Evolutionary conservation across 2,888 invertebrate genomes (phyloP), one percentile per base, ranked within the genome.

Genomic region (Synanthedon vespiformis): DNA sequence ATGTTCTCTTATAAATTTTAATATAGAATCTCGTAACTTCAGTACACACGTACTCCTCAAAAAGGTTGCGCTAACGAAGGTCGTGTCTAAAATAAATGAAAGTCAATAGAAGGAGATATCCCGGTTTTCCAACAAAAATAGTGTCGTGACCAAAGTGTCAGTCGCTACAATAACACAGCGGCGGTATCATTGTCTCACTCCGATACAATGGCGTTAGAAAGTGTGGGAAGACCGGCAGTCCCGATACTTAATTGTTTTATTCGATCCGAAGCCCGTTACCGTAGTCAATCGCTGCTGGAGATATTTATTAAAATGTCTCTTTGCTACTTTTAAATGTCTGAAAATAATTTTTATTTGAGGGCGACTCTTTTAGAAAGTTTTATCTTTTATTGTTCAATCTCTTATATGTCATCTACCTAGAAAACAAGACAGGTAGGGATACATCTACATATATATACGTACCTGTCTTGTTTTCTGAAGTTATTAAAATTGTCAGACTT

Each of bases 131-230:
- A 55, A 63, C 57, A 55, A 61, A 65, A 63, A 60, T 61, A 62
- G 61, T 59, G 60, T 72, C 71, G 70, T 69, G 75, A 71, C 76
- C 70, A 65, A 69, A 55, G 58, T 65, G 58, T 55, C 57, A 57
- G 56, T 53, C 61, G 61, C 64, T 66, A 73, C 68, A 68, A 69
- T 72, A 70, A 71, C 73, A 61, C 60, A 53, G 60, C 62, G 56
- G 65, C 71, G 72, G 72, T 74, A 71, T 71, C 66, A 80, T 81
- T 81, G 83, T 80, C 74, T 80, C 73, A 62, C 67, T 76, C 65
- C 61, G 55, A 57, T 66, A 84, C 82, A 85, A 84, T 80, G 65
- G 72, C 67, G 74, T 70, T 85, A 74, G 86, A 86, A 86, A 86
- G 86, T 86, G 83, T 85, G 86, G 75, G 86, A 85, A 82, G 72